These are phyloP conservation scores for Montifringilla adamsi DNA, from an alignment of 2,113 vertebrate genomes.

Conservation along the genomic window DNA sequence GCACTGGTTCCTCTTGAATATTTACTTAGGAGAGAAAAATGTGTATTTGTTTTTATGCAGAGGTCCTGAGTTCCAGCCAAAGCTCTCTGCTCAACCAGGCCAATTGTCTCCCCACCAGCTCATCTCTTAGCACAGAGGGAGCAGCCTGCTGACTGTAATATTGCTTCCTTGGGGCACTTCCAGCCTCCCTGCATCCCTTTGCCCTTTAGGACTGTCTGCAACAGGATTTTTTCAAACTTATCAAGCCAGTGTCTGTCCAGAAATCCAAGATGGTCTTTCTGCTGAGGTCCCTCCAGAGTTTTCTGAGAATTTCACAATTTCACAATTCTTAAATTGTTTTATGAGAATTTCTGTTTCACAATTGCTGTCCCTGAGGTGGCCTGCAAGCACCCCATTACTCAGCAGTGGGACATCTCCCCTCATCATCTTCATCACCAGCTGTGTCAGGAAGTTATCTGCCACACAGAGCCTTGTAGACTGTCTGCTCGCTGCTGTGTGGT, in stretches of 20 bases:
- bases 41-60: not conserved
- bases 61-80: not conserved
- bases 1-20: not conserved
- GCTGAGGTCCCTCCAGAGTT: not conserved
- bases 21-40: not conserved
- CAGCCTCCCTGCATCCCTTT: not conserved
- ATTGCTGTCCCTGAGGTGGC: not conserved
- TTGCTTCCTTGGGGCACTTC: not conserved
- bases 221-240: not conserved
- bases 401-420: not conserved
- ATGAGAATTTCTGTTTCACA: not conserved
- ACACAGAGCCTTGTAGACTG: not conserved
- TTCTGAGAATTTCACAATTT: not conserved
- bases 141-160: not conserved
- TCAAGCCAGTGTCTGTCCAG: not conserved
- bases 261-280: not conserved
- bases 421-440: not conserved
- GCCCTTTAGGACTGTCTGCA: not conserved
- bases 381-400: not conserved
- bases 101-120: not conserved
- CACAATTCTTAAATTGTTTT: not conserved
- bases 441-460: not conserved
- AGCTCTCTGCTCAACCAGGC: not conserved
- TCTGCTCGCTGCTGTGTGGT: fast-evolving
- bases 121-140: not conserved